Base-by-base conservation (phyloP, 1,140 invertebrate species). In the Micrasema minimum region DNA sequence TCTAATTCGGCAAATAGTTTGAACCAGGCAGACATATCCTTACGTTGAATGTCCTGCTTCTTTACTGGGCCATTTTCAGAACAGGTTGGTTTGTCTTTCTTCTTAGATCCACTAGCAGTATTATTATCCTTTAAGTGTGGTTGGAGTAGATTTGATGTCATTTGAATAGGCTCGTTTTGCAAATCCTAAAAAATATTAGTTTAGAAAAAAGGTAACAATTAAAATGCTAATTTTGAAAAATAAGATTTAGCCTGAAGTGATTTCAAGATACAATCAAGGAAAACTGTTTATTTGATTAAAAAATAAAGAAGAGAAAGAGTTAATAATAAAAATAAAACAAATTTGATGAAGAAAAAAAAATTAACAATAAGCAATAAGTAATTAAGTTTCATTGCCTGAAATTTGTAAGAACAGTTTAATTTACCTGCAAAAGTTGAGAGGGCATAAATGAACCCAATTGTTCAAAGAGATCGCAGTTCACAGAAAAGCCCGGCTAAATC, bases 1-100 rank as follows among this genome's bases (percentile, higher is more conserved):
- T 98, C 96, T 37, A 98, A 80, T 81, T 98, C 96, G 38, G 95
- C 93, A 86, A 98, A 98, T 23, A 97, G 84, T 80, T 94, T 94
- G 75, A 96, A 90, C 96, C 96, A 98, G 11, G 88, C 85, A 35
- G 86, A 82, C 76, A 85, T 87, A 55, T 86, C 81, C 48, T 82
- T 82, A 61, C 81, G 84, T 61, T 82, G 12, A 23, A 43, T 73
- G 16, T 78, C 69, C 68, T 74, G 57, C 57, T 75, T 70, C 72
- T 77, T 79, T 9, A 38, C 41, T 22, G 48, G 53, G 6, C 23
- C 41, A 61, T 46, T 74, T 61, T 71, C 68, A 20, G n/a, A 62
- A 53, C 10, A 20, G 22, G 31, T 55, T 31, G 20, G 38, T 37
- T 11, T 46, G 9, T 38, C 3, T 12, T 50, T 62, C 43, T 61